Evolutionary conservation across 92 coral and sea anemone genomes (phyloP).

Genomic region (Ricordea florida): DNA sequence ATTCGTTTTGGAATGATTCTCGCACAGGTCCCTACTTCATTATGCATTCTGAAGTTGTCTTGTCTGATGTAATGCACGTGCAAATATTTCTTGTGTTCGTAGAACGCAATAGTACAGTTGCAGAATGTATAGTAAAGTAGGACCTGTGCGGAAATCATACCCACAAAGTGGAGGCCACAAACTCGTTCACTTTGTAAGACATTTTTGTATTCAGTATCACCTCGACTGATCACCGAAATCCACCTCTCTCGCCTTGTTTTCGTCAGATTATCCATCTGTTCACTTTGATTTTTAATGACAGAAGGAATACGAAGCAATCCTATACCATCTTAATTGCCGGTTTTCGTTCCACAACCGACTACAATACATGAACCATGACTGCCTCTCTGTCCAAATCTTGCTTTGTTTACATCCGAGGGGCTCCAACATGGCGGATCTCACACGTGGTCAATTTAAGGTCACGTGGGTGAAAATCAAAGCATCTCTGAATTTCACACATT

Average conservation of each 20-base stretch:
- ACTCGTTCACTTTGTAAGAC: conserved; percentile 41
- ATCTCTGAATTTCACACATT: too few relatives aligned
- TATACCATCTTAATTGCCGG: conserved; percentile 31
- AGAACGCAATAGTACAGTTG: too few relatives aligned
- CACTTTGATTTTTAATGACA: conserved; percentile 37
- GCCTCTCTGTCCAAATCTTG: neutral
- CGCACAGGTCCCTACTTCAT: too few relatives aligned
- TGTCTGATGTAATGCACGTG: too few relatives aligned
- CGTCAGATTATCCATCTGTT: conserved; percentile 42
- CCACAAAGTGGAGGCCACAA: conserved; percentile 52
- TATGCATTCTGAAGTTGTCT: too few relatives aligned
- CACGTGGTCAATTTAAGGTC: neutral
- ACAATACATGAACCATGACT: conserved; percentile 16
- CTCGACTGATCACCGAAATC: conserved; percentile 60
- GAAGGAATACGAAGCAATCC: conserved; percentile 37
- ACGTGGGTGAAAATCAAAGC: neutral
- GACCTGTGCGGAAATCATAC: neutral
- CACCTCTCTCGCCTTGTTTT: conserved; percentile 17
- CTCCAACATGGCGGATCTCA: neutral
- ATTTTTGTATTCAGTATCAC: conserved; percentile 27
- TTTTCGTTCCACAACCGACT: conserved; percentile 52
- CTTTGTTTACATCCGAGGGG: conserved; percentile 5
- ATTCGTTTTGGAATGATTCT: too few relatives aligned
- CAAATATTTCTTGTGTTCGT: too few relatives aligned
- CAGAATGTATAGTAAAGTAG: too few relatives aligned